These are phyloP conservation scores for Aptenodytes forsteri DNA, from an alignment of 2,113 vertebrate genomes.

Conservation along the genomic window DNA sequence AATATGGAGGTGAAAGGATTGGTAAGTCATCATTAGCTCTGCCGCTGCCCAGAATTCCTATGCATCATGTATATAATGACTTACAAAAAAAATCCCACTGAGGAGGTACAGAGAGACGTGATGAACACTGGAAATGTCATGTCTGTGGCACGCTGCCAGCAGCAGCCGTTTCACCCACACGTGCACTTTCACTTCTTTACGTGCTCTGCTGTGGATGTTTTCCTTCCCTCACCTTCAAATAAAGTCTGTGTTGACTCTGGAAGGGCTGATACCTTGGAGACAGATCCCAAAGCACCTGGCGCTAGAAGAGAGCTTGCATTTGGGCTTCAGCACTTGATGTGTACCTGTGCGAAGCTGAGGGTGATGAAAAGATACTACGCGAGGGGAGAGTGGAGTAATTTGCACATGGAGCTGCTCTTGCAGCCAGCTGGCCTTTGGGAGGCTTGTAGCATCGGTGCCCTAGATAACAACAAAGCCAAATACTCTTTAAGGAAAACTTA, in stretches of 20 bases:
- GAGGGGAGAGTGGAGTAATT: not conserved
- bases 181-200: not conserved
- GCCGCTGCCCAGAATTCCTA: accelerated
- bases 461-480: not conserved
- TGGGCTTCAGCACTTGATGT: not conserved
- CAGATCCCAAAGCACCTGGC: not conserved
- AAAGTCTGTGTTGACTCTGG: not conserved
- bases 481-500: not conserved
- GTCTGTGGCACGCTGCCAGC: not conserved
- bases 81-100: not conserved
- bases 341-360: not conserved
- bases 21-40: not conserved
- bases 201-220: not conserved
- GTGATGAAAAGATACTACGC: not conserved
- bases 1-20: not conserved
- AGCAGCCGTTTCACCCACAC: not conserved
- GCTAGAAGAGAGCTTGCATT: not conserved
- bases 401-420: not conserved
- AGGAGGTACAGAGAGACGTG: not conserved
- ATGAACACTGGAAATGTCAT: not conserved
- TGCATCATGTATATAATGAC: not conserved
- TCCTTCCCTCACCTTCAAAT: not conserved
- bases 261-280: not conserved
- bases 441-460: not conserved
- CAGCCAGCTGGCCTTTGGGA: not conserved